phyloP scores from a whole-genome alignment of 2,888 invertebrate species.

The Gari tellinella region DNA sequence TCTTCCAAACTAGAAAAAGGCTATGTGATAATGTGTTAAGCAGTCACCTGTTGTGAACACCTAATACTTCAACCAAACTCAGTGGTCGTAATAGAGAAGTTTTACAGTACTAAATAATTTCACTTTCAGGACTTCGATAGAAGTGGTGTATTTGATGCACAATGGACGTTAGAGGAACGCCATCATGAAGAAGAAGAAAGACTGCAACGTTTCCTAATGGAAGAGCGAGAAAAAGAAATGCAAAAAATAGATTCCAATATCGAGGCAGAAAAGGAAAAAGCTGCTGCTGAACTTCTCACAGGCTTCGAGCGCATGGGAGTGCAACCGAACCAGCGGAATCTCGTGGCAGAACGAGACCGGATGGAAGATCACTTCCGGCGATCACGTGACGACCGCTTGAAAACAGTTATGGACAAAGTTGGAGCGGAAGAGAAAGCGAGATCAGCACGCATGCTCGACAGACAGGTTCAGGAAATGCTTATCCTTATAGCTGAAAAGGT shows the following conservation, averaged over 20 bases:
- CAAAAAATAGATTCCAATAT: conserved; percentile 74
- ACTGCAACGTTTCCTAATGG: conserved; percentile 85
- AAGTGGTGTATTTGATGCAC: conserved; percentile 91
- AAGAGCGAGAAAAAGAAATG: conserved; percentile 79
- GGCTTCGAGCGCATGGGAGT: conserved; percentile 72
- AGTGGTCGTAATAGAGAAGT: too few species aligned
- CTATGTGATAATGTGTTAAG: too few species aligned
- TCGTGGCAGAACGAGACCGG: conserved; percentile 73
- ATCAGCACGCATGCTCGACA: conserved; percentile 81
- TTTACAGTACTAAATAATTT: too few species aligned
- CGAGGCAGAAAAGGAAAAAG: conserved; percentile 73
- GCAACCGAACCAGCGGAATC: conserved; percentile 65
- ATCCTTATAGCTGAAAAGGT: conserved; percentile 81
- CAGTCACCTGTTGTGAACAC: too few species aligned
- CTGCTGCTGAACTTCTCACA: conserved; percentile 74
- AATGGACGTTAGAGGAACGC: conserved; percentile 94
- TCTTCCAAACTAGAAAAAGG: too few species aligned
- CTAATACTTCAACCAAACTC: too few species aligned
- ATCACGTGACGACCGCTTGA: conserved; percentile 73
- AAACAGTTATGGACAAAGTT: conserved; percentile 76
- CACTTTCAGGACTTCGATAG: conserved; percentile 88
- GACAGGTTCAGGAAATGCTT: conserved; percentile 82
- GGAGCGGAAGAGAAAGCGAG: conserved; percentile 81
- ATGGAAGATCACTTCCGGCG: conserved; percentile 79
- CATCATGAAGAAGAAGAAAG: conserved; percentile 99